Evolutionary conservation across 1,140 invertebrate genomes (phyloP).

Genomic region (Ceratosolen solmsi): DNA sequence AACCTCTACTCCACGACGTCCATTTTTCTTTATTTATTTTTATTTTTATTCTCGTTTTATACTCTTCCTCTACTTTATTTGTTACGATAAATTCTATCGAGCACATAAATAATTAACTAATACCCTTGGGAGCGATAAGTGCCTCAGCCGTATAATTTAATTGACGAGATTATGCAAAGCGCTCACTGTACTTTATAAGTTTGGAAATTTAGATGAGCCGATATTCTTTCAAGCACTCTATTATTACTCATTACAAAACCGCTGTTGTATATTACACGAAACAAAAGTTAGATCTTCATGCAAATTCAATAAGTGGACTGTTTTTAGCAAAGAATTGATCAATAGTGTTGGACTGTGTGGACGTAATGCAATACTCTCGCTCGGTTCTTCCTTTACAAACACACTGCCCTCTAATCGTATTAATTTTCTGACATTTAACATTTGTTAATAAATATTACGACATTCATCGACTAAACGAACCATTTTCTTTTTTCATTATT

Average conservation of each 20-base stretch:
- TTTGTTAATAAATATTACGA: neutral
- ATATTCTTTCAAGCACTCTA: neutral
- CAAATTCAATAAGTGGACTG: neutral
- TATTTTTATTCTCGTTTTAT: neutral
- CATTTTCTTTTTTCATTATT: neutral
- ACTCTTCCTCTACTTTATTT: neutral
- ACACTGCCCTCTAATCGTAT: neutral
- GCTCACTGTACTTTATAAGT: constrained; percentile 6
- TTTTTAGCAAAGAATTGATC: neutral
- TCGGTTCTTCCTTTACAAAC: neutral
- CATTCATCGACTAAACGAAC: neutral
- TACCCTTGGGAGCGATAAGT: constrained; percentile 14
- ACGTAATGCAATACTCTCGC: neutral
- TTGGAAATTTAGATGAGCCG: neutral
- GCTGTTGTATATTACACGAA: neutral
- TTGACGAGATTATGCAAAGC: constrained; percentile 21
- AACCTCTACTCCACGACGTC: neutral
- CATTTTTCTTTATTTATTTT: constrained; percentile 8
- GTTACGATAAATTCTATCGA: constrained; percentile 32
- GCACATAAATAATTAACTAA: constrained; percentile 49
- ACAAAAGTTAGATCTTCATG: neutral
- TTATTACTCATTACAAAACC: constrained; percentile 12
- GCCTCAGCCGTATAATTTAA: constrained; percentile 16
- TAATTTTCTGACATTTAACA: neutral
- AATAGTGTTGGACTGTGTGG: neutral